phyloP scores from a whole-genome alignment of 2,888 invertebrate species.

The Yponomeuta cagnagella region DNA sequence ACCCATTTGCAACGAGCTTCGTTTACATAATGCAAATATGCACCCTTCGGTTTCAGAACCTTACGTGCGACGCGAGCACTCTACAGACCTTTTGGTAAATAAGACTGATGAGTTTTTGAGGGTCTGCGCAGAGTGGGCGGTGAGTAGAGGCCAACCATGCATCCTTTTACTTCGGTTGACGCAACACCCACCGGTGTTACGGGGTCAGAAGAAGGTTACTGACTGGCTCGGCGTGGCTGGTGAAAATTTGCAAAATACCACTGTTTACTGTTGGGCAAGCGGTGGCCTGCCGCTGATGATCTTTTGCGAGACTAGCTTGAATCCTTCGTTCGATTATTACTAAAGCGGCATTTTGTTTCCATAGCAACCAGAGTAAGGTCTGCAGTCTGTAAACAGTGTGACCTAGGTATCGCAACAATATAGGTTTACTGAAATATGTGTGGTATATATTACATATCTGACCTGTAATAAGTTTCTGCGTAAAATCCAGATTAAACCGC shows the following conservation, averaged over 20 bases:
- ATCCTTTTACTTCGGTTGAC: slow-evolving; percentile 34
- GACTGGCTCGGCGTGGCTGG: background rate
- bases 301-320: too few species aligned
- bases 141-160: slow-evolving; percentile 11
- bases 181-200: slow-evolving; percentile 30
- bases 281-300: too few species aligned
- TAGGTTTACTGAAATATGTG: too few species aligned
- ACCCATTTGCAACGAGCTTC: background rate
- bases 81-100: background rate
- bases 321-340: too few species aligned
- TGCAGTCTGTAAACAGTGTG: too few species aligned
- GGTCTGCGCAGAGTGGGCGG: background rate
- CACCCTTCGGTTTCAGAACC: slow-evolving; percentile 10
- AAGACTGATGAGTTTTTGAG: background rate
- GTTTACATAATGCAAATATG: slow-evolving; percentile 10
- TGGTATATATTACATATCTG: too few species aligned
- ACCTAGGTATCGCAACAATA: too few species aligned
- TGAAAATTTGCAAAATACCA: background rate
- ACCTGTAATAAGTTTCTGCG: too few species aligned
- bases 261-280: background rate
- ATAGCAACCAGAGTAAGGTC: too few species aligned
- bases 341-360: too few species aligned
- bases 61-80: background rate
- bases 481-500: too few species aligned
- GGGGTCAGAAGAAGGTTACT: slow-evolving; percentile 40